These are phyloP conservation scores for Tenebrio molitor DNA, from an alignment of 1,140 invertebrate genomes.

Conservation along the genomic window DNA sequence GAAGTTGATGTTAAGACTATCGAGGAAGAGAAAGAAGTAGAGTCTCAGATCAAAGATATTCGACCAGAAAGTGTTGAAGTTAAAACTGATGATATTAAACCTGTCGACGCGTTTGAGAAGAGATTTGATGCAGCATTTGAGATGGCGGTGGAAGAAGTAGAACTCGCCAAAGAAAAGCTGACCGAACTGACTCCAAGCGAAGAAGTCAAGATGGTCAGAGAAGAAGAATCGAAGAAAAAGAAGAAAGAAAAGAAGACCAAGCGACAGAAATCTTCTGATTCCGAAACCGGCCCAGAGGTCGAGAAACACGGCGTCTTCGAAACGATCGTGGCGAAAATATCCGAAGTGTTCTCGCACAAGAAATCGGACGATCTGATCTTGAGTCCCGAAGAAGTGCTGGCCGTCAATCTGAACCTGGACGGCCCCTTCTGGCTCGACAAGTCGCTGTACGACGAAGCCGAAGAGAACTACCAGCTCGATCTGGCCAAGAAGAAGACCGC, in stretches of 20 bases:
- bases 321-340: slow-evolving; percentile 58
- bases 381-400: slow-evolving; percentile 39
- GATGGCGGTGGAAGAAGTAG: slow-evolving; percentile 9
- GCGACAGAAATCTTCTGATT: slow-evolving; percentile 29
- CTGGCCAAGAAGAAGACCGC: slow-evolving; percentile 66
- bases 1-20: slow-evolving; percentile 3
- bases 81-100: too few species aligned
- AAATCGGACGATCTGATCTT: slow-evolving; percentile 51
- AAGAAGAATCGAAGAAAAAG: slow-evolving; percentile 42
- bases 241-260: slow-evolving; percentile 48
- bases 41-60: too few species aligned
- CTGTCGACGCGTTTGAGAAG: too few species aligned
- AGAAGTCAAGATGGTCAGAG: slow-evolving; percentile 40
- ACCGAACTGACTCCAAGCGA: slow-evolving; percentile 23
- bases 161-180: slow-evolving; percentile 38
- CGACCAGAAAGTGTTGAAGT: too few species aligned
- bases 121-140: too few species aligned
- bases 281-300: slow-evolving; percentile 21
- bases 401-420: slow-evolving; percentile 68
- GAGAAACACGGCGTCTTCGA: slow-evolving; percentile 56
- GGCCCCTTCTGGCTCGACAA: slow-evolving; percentile 74
- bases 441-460: slow-evolving; percentile 74
- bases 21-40: too few species aligned
- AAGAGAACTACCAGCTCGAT: slow-evolving; percentile 71
- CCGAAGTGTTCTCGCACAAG: slow-evolving; percentile 55